These are phyloP conservation scores for Oligia fasciuncula DNA, from an alignment of 2,888 invertebrate species.

Conservation along the genomic window DNA sequence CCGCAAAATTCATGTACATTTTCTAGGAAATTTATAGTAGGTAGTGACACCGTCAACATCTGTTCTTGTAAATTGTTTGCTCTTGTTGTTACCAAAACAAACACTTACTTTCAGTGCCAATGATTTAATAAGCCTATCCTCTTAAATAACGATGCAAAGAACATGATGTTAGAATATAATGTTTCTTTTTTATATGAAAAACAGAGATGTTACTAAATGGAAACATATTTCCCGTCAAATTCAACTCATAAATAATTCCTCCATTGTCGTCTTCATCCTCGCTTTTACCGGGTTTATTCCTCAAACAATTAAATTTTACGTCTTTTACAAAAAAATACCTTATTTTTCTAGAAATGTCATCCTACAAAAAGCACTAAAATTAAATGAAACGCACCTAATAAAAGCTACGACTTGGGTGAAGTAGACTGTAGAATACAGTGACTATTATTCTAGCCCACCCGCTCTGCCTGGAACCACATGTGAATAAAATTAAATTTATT, in stretches of 20 bases:
- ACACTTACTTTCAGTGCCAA: conserved; percentile 8
- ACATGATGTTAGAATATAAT: neutral
- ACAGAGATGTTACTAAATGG: neutral
- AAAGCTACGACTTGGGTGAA: conserved; percentile 12
- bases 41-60: conserved; percentile 31
- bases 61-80: conserved; percentile 7
- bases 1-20: conserved; percentile 56
- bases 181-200: neutral
- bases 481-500: too few species aligned
- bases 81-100: conserved; percentile 7
- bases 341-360: conserved; percentile 7
- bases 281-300: too few species aligned
- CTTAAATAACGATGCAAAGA: neutral
- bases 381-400: neutral
- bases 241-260: neutral
- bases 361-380: conserved; percentile 13
- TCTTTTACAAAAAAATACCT: neutral
- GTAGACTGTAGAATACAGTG: conserved; percentile 3
- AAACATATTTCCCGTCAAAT: neutral
- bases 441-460: conserved; percentile 24
- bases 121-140: neutral
- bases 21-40: conserved; percentile 44
- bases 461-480: conserved; percentile 5
- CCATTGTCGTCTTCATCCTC: neutral
- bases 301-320: neutral